Evolutionary conservation across 2,797 vertebrate genomes (phyloP).

Genomic region (Uromys caudimaculatus): DNA sequence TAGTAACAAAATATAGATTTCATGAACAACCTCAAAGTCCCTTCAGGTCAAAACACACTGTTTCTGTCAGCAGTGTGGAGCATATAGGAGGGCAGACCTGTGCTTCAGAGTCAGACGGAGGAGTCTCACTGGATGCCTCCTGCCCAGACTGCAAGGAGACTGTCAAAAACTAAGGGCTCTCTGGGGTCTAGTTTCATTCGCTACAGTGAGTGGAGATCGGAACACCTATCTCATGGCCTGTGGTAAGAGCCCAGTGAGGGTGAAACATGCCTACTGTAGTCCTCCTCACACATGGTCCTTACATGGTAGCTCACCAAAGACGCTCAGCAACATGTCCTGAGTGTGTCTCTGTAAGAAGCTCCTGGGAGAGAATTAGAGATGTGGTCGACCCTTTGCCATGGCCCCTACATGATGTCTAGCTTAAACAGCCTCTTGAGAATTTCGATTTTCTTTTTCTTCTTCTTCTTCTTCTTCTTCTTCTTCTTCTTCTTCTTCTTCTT

Average conservation of each 20-base stretch:
- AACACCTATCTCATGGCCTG: background rate
- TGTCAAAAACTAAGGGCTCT: background rate
- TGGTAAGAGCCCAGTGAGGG: background rate
- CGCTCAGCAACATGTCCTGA: background rate
- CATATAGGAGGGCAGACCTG: fast-evolving
- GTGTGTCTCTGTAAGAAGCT: background rate
- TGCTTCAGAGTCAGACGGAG: background rate
- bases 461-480: no score
- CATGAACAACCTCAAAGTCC: background rate
- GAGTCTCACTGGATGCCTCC: background rate
- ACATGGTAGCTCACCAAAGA: background rate
- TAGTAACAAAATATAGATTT: slow-evolving; percentile 49
- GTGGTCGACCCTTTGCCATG: background rate
- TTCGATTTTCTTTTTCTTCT: background rate
- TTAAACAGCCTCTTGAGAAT: background rate
- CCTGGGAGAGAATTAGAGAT: background rate
- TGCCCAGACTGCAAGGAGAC: background rate
- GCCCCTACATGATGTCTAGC: background rate
- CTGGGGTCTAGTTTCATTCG: background rate
- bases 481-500: no score
- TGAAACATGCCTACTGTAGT: background rate
- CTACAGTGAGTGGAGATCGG: background rate
- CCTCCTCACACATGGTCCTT: no score
- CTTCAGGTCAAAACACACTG: background rate
- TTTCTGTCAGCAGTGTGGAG: background rate